phyloP scores from a whole-genome alignment of 1,140 invertebrate genomes.

The Bombus impatiens region DNA sequence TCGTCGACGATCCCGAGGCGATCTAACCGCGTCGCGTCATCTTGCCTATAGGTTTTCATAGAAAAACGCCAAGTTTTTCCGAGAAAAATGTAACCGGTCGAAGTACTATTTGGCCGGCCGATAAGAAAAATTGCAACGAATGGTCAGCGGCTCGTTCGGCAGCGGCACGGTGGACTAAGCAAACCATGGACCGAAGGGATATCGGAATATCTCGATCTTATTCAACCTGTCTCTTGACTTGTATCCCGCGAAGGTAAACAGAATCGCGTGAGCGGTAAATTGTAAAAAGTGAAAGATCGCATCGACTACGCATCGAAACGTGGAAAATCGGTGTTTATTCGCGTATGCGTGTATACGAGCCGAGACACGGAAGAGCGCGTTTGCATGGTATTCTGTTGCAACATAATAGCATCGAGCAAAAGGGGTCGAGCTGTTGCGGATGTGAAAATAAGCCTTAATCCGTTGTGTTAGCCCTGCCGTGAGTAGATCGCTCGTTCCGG shows the following conservation, averaged over 20 bases:
- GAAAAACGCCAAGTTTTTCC: not conserved
- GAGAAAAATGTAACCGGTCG: not conserved
- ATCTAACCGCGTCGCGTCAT: not conserved
- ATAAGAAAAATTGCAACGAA: too few species aligned
- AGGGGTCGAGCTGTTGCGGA: slow-evolving; percentile 25
- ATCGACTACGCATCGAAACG: not conserved
- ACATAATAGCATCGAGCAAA: slow-evolving; percentile 29
- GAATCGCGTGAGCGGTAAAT: not conserved
- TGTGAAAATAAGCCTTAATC: slow-evolving; percentile 48
- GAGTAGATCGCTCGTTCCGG: slow-evolving; percentile 38
- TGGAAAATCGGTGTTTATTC: not conserved
- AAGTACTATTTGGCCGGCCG: not conserved
- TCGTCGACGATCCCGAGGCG: not conserved
- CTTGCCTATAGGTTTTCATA: not conserved
- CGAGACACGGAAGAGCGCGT: not conserved
- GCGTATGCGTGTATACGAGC: not conserved
- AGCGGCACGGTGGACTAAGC: not conserved
- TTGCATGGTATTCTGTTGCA: not conserved
- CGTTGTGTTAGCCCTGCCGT: slow-evolving; percentile 40
- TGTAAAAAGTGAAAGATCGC: not conserved
- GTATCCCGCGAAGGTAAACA: not conserved
- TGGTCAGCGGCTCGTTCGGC: not conserved
- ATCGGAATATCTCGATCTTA: not conserved
- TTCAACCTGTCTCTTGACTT: fast-evolving
- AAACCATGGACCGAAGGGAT: not conserved